Conservation (phyloP, 2,797 vertebrate genomes). For the Hemitrygon akajei region DNA sequence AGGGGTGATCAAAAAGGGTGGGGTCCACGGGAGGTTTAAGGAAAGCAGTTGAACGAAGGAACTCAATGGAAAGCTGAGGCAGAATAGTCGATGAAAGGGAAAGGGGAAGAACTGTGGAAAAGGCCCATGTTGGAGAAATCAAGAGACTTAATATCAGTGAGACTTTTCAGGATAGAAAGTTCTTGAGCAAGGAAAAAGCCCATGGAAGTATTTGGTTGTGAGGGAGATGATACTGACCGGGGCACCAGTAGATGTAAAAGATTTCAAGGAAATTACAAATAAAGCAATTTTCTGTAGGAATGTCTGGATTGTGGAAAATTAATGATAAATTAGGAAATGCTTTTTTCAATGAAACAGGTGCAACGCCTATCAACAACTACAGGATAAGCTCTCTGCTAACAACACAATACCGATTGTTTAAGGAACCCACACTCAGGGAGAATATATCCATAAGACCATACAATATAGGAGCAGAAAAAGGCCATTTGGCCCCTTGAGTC, state of each 20-base stretch:
- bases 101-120: neutral
- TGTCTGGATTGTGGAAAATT: neutral
- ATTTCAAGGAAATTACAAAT: neutral
- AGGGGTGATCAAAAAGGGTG: neutral
- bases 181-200: neutral
- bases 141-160: neutral
- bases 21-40: neutral
- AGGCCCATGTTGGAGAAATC: neutral
- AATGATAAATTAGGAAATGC: neutral
- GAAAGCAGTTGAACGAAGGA: neutral
- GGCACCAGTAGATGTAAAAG: neutral
- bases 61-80: neutral
- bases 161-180: neutral
- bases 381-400: neutral
- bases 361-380: neutral
- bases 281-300: neutral
- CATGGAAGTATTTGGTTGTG: neutral
- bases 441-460: no score
- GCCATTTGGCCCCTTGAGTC: no score
- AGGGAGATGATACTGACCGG: neutral
- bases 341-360: neutral
- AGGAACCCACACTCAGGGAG: neutral
- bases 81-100: neutral
- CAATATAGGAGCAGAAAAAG: no score
- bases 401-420: neutral